Evolutionary conservation across 1,140 invertebrate genomes (phyloP), one percentile per base, ranked within the genome.

Genomic region (Caenorhabditis remanei): DNA sequence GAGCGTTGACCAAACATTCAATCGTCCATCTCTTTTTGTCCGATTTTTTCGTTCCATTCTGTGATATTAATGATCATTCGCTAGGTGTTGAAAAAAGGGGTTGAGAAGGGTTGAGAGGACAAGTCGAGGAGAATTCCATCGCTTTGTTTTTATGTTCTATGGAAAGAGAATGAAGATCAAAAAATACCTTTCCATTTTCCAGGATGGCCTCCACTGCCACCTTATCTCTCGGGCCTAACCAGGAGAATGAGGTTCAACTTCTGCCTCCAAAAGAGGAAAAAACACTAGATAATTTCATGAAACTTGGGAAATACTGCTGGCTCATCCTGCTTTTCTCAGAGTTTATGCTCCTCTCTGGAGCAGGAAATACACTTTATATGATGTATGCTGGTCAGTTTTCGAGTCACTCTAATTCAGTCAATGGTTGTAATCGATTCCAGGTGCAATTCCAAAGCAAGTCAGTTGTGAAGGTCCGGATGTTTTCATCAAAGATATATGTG

Each of bases 281-380:
- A 75, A 85, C 63, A 24, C 32, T 85, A 13, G 85, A 85, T 58
- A 67, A 85, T 41, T 75, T 85, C 9, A 67, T 63, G 46, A 85
- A 58, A 75, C 46, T 85, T 48, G 85, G 85, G 4, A 71, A 24
- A 71, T 85, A 85, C 50, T 65, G 63, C 46, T 75, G 63, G 46
- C 85, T 85, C 9, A 53, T 85, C n/a, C 53, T 85, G 8, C 50
- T 85, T 11, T 85, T 85, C 50, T 85, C 85, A 19, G 85, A 85
- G 40, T 85, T 85, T 75, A 50, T 71, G 63, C 55, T 85, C 16
- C 67, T 85, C 11, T 63, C 48, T 46, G 85, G 85, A 85, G 63
- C 63, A 16, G 85, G 85, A 46, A 85, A 85, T 40, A 85, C 67
- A 13, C 40, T 75, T 40, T 85, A 55, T 53, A 85, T 85, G 85